These are phyloP conservation scores for Labroides dimidiatus DNA, from an alignment of 2,797 vertebrate genomes.

Conservation along the genomic window DNA sequence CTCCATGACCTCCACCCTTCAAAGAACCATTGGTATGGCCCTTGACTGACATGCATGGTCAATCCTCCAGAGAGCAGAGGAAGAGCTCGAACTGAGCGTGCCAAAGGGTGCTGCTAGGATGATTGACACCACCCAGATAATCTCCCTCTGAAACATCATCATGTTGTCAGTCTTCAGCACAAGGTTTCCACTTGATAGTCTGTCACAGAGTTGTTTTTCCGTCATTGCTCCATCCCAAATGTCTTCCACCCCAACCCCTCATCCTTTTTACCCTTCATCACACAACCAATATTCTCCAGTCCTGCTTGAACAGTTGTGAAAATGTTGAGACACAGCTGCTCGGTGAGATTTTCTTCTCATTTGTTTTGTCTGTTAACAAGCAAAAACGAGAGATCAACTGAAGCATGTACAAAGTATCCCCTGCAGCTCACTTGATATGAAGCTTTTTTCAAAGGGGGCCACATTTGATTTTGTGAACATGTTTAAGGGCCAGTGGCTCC, in stretches of 20 bases:
- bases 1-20: slow-evolving; percentile 31
- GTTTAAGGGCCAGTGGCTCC: too few species aligned
- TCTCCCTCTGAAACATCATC: slow-evolving; percentile 41
- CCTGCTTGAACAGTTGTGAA: too few species aligned
- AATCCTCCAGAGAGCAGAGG: slow-evolving; percentile 33
- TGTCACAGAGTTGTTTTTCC: slow-evolving; percentile 26
- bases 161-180: slow-evolving; percentile 28
- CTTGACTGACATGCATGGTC: slow-evolving; percentile 60
- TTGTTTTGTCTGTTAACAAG: too few species aligned
- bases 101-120: slow-evolving; percentile 31
- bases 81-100: slow-evolving; percentile 45
- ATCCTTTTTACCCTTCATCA: not conserved
- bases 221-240: not conserved
- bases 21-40: slow-evolving; percentile 36
- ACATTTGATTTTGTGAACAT: too few species aligned
- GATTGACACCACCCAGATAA: slow-evolving; percentile 64
- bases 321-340: too few species aligned
- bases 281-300: not conserved
- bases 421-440: too few species aligned
- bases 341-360: too few species aligned
- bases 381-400: too few species aligned
- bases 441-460: too few species aligned
- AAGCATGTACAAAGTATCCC: too few species aligned
- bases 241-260: not conserved
- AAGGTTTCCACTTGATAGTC: slow-evolving; percentile 15